phyloP scores from a whole-genome alignment of 2,113 vertebrate species.

The Corythaeola cristata region DNA sequence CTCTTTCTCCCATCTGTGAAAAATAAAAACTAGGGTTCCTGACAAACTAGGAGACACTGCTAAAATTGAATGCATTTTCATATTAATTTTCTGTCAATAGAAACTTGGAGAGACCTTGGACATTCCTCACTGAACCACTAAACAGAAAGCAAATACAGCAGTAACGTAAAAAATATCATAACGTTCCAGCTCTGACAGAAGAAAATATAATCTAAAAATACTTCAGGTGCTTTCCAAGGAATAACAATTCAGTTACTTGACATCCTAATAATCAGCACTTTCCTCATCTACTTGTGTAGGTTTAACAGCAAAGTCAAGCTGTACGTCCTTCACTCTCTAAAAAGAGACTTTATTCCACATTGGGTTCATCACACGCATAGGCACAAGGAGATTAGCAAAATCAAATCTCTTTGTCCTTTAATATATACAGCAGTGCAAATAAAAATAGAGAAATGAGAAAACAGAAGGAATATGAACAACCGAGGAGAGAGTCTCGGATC shows the following conservation, averaged over 20 bases:
- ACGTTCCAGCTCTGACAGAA: neutral
- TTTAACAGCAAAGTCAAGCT: conserved; percentile 3
- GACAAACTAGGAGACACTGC: neutral
- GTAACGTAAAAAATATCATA: neutral
- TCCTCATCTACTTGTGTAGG: neutral
- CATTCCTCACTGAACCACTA: neutral
- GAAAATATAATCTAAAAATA: neutral
- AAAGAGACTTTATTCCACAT: neutral
- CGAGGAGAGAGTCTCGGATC: neutral
- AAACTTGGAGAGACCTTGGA: neutral
- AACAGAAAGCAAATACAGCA: neutral
- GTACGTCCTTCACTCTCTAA: neutral
- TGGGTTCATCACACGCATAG: neutral
- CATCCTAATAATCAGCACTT: neutral
- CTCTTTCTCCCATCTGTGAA: neutral
- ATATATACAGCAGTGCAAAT: neutral
- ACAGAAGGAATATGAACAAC: neutral
- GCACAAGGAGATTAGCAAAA: conserved; percentile 14
- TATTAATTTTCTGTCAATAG: neutral
- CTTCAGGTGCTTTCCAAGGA: neutral
- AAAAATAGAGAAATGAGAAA: neutral
- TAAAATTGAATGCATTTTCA: neutral
- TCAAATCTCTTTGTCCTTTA: conserved; percentile 5
- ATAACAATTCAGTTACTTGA: neutral
- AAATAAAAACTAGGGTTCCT: neutral